Evolutionary conservation across 1,140 invertebrate genomes (phyloP).

Genomic region (Brachionus rotundiformis): DNA sequence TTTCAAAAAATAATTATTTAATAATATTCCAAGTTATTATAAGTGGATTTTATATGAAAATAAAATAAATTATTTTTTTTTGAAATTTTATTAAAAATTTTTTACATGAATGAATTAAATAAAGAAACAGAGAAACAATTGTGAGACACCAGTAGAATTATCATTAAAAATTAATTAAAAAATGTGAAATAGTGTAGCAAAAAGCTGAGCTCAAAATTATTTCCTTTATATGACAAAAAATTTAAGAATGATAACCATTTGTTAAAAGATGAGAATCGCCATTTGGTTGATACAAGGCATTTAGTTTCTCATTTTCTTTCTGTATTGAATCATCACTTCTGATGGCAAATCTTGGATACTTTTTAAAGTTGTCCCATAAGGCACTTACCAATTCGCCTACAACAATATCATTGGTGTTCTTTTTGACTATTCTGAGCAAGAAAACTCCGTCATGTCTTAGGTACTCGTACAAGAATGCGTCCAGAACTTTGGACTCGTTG

Average conservation of each 20-base stretch:
- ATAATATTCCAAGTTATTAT: too few species aligned
- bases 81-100: not conserved
- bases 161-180: not conserved
- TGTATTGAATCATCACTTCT: not conserved
- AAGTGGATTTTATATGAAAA: too few species aligned
- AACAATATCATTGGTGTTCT: constrained; percentile 67
- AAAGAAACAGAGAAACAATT: not conserved
- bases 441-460: constrained; percentile 67
- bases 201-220: not conserved
- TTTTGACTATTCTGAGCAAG: constrained; percentile 65
- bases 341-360: constrained; percentile 48
- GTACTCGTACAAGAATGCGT: constrained; percentile 66
- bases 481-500: constrained; percentile 57
- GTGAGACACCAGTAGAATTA: not conserved
- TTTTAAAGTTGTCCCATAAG: constrained; percentile 59
- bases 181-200: not conserved
- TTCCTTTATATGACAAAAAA: not conserved
- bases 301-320: constrained; percentile 42
- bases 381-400: constrained; percentile 66
- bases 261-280: not conserved
- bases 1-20: too few species aligned
- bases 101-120: not conserved
- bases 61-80: too few species aligned
- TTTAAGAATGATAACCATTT: constrained; percentile 25
- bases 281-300: constrained; percentile 19